These are phyloP conservation scores for Belgica antarctica DNA, from an alignment of 2,888 invertebrate species.

Conservation along the genomic window DNA sequence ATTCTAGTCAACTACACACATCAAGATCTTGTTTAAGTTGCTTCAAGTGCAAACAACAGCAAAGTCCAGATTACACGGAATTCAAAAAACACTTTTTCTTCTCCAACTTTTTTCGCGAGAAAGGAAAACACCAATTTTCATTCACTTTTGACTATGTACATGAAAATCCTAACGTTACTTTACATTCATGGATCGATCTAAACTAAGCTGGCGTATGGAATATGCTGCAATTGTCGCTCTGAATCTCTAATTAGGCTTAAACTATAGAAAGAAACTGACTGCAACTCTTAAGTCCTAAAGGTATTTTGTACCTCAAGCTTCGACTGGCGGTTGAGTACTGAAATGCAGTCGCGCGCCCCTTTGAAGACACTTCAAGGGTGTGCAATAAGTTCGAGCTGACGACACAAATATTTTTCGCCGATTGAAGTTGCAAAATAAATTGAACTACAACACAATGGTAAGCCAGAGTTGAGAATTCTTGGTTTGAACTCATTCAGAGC, in stretches of 20 bases:
- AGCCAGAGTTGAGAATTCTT: too few species aligned
- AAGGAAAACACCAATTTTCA: slow-evolving; percentile 26
- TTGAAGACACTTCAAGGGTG: too few species aligned
- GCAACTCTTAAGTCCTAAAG: too few species aligned
- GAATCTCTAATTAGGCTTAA: slow-evolving; percentile 40
- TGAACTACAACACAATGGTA: too few species aligned
- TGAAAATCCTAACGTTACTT: slow-evolving; percentile 34
- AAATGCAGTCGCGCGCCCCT: too few species aligned
- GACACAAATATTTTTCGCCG: too few species aligned
- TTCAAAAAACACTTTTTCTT: slow-evolving; percentile 28
- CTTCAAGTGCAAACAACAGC: slow-evolving; percentile 23
- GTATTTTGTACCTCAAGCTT: too few species aligned
- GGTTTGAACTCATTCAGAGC: too few species aligned
- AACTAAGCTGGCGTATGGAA: slow-evolving; percentile 29
- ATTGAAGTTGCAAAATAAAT: too few species aligned
- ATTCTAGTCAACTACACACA: slow-evolving; percentile 32
- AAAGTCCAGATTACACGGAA: slow-evolving; percentile 24
- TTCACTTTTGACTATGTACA: slow-evolving; percentile 42
- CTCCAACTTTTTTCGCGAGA: slow-evolving; percentile 16
- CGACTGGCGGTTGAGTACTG: too few species aligned
- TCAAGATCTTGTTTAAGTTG: slow-evolving; percentile 38
- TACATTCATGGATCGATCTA: slow-evolving; percentile 39
- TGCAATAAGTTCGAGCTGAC: too few species aligned
- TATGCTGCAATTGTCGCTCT: slow-evolving; percentile 25
- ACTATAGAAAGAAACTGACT: too few species aligned